A percentile compares a stretch with the other conserved stretches of the same genome.
Conservation (phyloP, 1,140 invertebrate species). For the Macrosteles quadrilineatus region DNA sequence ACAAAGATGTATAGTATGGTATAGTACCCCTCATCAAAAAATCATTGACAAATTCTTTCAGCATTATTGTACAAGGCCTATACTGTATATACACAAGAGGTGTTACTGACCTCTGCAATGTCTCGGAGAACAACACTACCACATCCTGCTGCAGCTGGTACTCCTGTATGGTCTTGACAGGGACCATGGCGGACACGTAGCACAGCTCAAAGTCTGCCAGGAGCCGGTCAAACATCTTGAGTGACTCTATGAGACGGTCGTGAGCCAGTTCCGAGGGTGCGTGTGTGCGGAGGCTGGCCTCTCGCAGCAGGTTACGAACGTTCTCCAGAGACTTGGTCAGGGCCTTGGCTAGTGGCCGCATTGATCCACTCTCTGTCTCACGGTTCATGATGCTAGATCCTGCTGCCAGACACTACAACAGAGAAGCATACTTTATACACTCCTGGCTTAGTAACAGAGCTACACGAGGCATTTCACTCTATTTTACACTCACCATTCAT, state of each 20-base stretch:
- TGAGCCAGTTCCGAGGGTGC: slow-evolving; percentile 48
- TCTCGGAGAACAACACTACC: slow-evolving; percentile 96
- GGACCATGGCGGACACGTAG: slow-evolving; percentile 99
- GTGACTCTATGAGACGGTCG: slow-evolving; percentile 58
- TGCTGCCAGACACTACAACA: slow-evolving; percentile 81
- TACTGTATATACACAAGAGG: too few relatives aligned
- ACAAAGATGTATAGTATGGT: too few relatives aligned
- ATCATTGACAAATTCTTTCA: not conserved
- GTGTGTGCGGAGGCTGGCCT: slow-evolving; percentile 63
- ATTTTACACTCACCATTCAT: too few relatives aligned
- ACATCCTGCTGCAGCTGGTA: slow-evolving; percentile 96
- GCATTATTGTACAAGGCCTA: too few relatives aligned
- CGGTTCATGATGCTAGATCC: slow-evolving; percentile 97
- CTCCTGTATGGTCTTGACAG: slow-evolving; percentile 94
- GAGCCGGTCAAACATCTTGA: slow-evolving; percentile 85
- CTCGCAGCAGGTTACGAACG: slow-evolving; percentile 84
- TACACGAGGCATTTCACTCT: too few relatives aligned
- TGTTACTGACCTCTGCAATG: slow-evolving; percentile 79
- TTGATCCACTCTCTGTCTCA: slow-evolving; percentile 89
- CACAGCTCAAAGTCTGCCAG: slow-evolving; percentile 98
- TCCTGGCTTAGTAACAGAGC: too few relatives aligned
- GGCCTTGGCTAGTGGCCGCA: slow-evolving; percentile 95
- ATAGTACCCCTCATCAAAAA: not conserved
- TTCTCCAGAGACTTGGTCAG: slow-evolving; percentile 93
- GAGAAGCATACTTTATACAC: too few relatives aligned